phyloP scores from a whole-genome alignment of 2,888 invertebrate genomes.

The Neria commutata region DNA sequence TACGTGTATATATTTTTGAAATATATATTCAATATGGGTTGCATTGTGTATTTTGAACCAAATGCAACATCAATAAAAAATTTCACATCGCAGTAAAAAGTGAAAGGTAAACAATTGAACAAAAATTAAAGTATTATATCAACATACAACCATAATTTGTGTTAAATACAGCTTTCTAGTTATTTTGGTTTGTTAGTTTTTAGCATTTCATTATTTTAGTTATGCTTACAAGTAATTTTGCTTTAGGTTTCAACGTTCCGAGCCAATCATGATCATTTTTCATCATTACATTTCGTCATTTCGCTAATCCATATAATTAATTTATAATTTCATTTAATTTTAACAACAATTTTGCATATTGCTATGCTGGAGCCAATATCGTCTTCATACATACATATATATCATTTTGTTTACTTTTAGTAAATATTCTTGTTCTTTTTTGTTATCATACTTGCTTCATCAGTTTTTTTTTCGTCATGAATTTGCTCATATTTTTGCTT shows the following conservation, averaged over 20 bases:
- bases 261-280: neutral
- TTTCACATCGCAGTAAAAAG: neutral
- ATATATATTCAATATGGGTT: neutral
- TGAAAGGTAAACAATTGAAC: neutral
- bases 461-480: slow-evolving; percentile 22
- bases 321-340: slow-evolving; percentile 24
- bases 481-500: slow-evolving; percentile 27
- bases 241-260: too few relatives aligned
- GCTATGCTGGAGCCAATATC: slow-evolving; percentile 16
- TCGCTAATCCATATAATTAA: slow-evolving; percentile 13
- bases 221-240: too few relatives aligned
- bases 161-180: slow-evolving; percentile 20
- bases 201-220: slow-evolving; percentile 12
- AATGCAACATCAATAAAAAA: neutral
- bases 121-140: slow-evolving; percentile 16
- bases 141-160: slow-evolving; percentile 42
- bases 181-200: slow-evolving; percentile 14
- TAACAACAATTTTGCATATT: slow-evolving; percentile 18
- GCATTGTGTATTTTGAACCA: neutral
- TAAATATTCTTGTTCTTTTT: too few relatives aligned
- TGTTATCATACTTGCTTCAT: neutral
- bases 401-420: too few relatives aligned
- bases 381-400: slow-evolving; percentile 51
- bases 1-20: neutral
- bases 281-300: neutral